Evolutionary conservation across 2,888 invertebrate species (phyloP).

Genomic region (Drosophila helvetica): DNA sequence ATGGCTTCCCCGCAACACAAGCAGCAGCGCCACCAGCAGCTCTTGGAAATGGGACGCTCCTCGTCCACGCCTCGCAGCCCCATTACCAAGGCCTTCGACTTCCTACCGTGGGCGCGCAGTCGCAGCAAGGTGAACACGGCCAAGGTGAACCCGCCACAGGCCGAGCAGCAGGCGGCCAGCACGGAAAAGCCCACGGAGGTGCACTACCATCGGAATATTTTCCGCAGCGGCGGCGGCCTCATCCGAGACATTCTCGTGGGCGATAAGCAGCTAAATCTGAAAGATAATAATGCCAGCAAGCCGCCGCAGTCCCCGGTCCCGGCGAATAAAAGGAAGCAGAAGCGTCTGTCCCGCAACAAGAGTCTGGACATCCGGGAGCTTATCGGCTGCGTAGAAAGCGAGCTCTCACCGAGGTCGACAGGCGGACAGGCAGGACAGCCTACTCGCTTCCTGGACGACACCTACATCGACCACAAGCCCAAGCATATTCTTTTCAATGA

Average conservation of each 20-base stretch:
- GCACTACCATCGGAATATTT: slow-evolving; percentile 81
- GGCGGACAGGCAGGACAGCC: slow-evolving; percentile 24
- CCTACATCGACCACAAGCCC: slow-evolving; percentile 58
- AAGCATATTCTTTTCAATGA: slow-evolving; percentile 84
- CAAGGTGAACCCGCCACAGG: slow-evolving; percentile 25
- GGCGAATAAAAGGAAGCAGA: slow-evolving; percentile 57
- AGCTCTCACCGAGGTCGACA: slow-evolving; percentile 50
- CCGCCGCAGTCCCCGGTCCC: slow-evolving; percentile 58
- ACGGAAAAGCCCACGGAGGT: slow-evolving; percentile 54
- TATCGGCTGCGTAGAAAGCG: slow-evolving; percentile 79
- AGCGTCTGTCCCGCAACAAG: slow-evolving; percentile 78
- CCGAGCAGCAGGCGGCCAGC: slow-evolving; percentile 1
- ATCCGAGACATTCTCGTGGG: slow-evolving; percentile 81
- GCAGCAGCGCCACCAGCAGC: slow-evolving; percentile 42
- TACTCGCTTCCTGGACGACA: slow-evolving; percentile 65
- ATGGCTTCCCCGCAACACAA: slow-evolving; percentile 51
- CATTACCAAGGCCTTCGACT: slow-evolving; percentile 83
- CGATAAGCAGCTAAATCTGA: slow-evolving; percentile 77
- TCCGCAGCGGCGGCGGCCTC: slow-evolving; percentile 81
- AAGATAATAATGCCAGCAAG: slow-evolving; percentile 60
- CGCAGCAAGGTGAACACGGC: slow-evolving; percentile 63
- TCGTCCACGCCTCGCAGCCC: slow-evolving; percentile 74
- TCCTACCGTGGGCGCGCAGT: slow-evolving; percentile 82
- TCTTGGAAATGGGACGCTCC: slow-evolving; percentile 33
- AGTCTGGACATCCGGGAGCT: slow-evolving; percentile 83